phyloP scores from a whole-genome alignment of 2,797 vertebrate genomes.

The Leuciscus waleckii region DNA sequence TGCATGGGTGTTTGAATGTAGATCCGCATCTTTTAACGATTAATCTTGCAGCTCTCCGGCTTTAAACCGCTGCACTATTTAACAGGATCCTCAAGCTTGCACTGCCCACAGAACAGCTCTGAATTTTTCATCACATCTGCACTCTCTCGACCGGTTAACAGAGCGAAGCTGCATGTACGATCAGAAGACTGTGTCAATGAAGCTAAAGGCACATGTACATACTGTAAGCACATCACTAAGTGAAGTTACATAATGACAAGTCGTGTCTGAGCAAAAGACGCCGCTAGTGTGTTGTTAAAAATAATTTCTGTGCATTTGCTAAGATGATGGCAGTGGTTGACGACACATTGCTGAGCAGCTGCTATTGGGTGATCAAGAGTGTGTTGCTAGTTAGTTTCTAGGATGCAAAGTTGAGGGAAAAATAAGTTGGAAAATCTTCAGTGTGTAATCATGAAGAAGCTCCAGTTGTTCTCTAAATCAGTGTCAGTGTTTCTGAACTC shows the following conservation, averaged over 20 bases:
- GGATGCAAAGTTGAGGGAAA: neutral
- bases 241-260: conserved; percentile 37
- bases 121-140: conserved; percentile 43
- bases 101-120: conserved; percentile 25
- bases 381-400: neutral
- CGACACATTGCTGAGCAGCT: neutral
- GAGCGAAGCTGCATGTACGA: neutral
- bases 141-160: neutral
- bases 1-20: neutral
- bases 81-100: conserved; percentile 4
- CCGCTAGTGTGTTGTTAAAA: neutral
- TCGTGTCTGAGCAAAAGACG: neutral
- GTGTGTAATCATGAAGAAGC: neutral
- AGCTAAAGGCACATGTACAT: conserved; percentile 12
- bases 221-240: neutral
- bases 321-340: neutral
- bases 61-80: conserved; percentile 16
- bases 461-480: neutral
- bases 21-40: neutral
- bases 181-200: conserved; percentile 17
- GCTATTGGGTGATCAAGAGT: neutral
- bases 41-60: neutral
- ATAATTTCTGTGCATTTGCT: neutral
- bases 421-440: neutral
- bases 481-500: too few species aligned